Evolutionary conservation across 1,140 invertebrate genomes (phyloP), one percentile per base, ranked within the genome.

Genomic region (Aradophagus sp.): DNA sequence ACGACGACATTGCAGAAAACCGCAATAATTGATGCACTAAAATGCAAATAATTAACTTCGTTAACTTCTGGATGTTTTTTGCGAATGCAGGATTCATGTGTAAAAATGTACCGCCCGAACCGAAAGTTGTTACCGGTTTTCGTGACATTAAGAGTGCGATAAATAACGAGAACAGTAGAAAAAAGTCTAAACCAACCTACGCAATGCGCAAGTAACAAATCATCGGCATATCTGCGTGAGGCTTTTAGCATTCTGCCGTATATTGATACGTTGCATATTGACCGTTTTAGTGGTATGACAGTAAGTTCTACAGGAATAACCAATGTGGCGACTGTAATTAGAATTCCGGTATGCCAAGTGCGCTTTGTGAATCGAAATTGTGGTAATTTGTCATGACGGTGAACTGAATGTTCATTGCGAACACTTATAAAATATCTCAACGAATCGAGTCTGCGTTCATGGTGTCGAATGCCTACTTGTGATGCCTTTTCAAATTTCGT

Each of bases 281-380:
- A 66, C 36, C 62, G 38, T 63, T 73, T 73, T 67, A 67, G 58
- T 63, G 36, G 56, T 53, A 67, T 53, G 62, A 69, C 68, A 67
- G 53, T 65, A 59, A 68, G 59, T 66, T 61, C 59, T 66, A 48
- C n/a, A 56, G 73, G 56, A 67, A 61, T 68, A 68, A 62, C 59
- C 63, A 56, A 68, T 68, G 70, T 48, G 52, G 63, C 47, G 45
- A 52, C 61, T 70, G 61, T 78, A 78, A 78, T 78, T 76, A 76
- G 74, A 76, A 78, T 76, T 78, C 76, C 76, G 75, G 23, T 42
- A 39, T 68, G 47, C 68, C 68, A 70, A 76, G 76, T 74, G 66
- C 55, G 66, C 76, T 77, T 76, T 76, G 76, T 73, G 67, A 72
- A 55, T 75, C 53, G 53, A 72, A 76, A 76, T 76, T 69, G 68